phyloP scores from a whole-genome alignment of 2,113 vertebrate genomes.

The Chloebia gouldiae region DNA sequence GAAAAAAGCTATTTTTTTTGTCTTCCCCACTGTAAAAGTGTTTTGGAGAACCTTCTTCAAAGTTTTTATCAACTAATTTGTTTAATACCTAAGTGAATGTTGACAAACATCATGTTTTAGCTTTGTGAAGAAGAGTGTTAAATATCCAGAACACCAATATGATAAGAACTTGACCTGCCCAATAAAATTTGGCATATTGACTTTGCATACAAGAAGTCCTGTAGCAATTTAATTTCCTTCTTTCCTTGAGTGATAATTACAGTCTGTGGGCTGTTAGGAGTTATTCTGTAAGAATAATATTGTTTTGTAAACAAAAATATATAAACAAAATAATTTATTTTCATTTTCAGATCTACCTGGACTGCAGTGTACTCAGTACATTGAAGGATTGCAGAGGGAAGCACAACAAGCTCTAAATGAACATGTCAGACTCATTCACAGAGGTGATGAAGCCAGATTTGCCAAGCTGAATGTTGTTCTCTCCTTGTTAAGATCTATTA shows the following conservation, averaged over 20 bases:
- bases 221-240: background rate
- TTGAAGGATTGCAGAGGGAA: slow-evolving; percentile 91
- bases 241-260: background rate
- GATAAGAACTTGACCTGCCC: background rate
- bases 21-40: background rate
- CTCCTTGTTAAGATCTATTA: slow-evolving; percentile 89
- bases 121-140: background rate
- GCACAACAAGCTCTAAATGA: slow-evolving; percentile 93
- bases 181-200: background rate
- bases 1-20: background rate
- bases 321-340: background rate
- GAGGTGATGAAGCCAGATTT: slow-evolving; percentile 83
- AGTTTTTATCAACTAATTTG: background rate
- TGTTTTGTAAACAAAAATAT: background rate
- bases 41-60: background rate
- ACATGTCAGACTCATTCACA: slow-evolving; percentile 86
- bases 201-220: background rate
- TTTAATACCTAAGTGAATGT: background rate
- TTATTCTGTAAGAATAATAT: background rate
- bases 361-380: slow-evolving; percentile 88
- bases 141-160: background rate
- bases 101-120: background rate
- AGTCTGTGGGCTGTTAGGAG: background rate
- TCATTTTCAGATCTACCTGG: slow-evolving; percentile 85
- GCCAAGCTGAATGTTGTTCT: slow-evolving; percentile 90